phyloP scores from a whole-genome alignment of 2,888 invertebrate species.

The Punctoribates punctum region DNA sequence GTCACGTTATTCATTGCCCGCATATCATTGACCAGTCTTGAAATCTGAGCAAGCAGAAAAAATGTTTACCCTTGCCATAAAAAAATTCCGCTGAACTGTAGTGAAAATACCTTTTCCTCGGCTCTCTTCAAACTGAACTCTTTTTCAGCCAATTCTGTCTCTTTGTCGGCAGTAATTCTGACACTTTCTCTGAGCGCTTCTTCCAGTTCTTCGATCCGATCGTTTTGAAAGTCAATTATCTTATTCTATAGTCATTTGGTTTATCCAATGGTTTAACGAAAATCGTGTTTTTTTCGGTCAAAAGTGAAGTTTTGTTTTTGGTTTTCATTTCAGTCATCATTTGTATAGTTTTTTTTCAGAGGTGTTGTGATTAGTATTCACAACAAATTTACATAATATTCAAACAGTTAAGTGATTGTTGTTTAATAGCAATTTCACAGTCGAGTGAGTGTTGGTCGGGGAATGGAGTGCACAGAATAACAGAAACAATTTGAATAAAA shows the following conservation, averaged over 20 bases:
- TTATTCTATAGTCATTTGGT: neutral
- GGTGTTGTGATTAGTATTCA: neutral
- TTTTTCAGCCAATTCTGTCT: conserved; percentile 57
- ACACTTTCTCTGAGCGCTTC: conserved; percentile 77
- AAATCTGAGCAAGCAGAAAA: conserved; percentile 60
- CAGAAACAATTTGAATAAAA: neutral
- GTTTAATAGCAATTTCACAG: neutral
- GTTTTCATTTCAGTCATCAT: neutral
- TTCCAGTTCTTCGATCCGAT: conserved; percentile 72
- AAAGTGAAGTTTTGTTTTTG: neutral
- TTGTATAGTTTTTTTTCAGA: neutral
- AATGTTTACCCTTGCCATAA: too few relatives aligned
- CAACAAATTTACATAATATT: neutral
- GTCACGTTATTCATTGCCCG: conserved; percentile 66
- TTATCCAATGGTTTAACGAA: neutral
- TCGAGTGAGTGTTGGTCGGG: neutral
- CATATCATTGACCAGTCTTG: conserved; percentile 67
- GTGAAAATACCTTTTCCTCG: conserved; percentile 47
- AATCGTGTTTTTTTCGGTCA: neutral
- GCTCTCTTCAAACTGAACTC: conserved; percentile 50
- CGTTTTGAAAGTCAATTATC: conserved; percentile 58
- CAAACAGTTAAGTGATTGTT: neutral
- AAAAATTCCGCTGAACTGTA: too few relatives aligned
- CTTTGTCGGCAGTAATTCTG: conserved; percentile 58
- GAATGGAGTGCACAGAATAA: neutral